Conservation (phyloP, 2,888 invertebrate species). For the Nomada lathburiana region DNA sequence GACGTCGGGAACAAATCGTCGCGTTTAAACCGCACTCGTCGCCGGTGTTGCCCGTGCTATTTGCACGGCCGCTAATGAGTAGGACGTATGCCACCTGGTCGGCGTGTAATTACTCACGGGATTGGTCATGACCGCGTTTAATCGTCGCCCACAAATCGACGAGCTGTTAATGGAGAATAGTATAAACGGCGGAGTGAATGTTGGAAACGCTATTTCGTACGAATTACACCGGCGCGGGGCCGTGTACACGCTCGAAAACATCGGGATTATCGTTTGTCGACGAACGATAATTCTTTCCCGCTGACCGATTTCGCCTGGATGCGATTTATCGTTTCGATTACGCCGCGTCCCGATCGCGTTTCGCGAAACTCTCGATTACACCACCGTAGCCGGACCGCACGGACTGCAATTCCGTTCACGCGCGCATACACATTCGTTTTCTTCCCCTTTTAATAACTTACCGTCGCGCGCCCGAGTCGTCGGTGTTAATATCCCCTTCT, state of each 20-base stretch:
- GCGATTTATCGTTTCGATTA: conserved; percentile 21
- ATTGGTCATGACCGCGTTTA: conserved; percentile 67
- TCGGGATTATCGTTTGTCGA: conserved; percentile 44
- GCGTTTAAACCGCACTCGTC: conserved; percentile 47
- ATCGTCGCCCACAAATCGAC: conserved; percentile 68
- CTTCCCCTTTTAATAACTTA: neutral
- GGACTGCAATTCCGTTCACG: conserved; percentile 7
- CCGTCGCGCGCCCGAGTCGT: neutral
- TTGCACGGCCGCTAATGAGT: conserved; percentile 69
- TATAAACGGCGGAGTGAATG: conserved; percentile 59
- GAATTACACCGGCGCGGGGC: conserved; percentile 31
- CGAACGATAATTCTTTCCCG: conserved; percentile 47
- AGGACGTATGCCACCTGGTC: conserved; percentile 59
- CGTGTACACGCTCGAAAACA: conserved; percentile 38
- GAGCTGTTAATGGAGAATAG: conserved; percentile 66
- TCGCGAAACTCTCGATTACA: neutral
- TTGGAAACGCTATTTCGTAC: conserved; percentile 42
- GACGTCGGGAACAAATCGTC: conserved; percentile 54
- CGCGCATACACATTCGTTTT: neutral
- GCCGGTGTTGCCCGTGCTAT: conserved; percentile 42
- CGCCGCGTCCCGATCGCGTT: conserved; percentile 9
- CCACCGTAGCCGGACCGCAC: neutral
- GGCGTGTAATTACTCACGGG: conserved; percentile 68
- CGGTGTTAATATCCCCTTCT: conserved; percentile 20
- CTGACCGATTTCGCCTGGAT: conserved; percentile 9